Base-by-base conservation (phyloP, 2,113 vertebrate species). In the Hyaena hyaena region DNA sequence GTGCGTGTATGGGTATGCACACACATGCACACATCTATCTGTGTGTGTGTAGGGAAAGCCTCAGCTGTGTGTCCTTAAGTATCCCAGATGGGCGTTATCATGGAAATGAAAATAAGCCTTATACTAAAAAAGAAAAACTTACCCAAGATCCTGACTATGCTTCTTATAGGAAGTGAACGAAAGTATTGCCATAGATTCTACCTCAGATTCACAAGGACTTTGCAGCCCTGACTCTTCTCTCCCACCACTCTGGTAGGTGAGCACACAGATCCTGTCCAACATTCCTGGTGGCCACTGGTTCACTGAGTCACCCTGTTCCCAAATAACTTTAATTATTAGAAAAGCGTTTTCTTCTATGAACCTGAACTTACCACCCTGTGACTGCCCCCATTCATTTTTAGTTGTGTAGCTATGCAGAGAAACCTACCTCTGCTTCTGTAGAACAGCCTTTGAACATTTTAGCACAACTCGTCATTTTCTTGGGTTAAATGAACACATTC, bases 401-500 rank as follows among this genome's bases (percentile, higher is more conserved):
- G n/a, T 71, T 93, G 63, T 50, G 5, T 80, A 74, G 66, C n/a
- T 31, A 5, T 90, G 50, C n/a, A 77, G 53, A 80, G 92, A 80
- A 71, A 65, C 63, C 89, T 80, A 45, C 35, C 55, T 69, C 31
- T 15, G 68, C 10, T 65, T 94, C 48, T 50, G 3, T 1, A 76
- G 55, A 92, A 76, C n/a, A 84, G 63, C 0, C 63, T 93, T 93
- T 65, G 95, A 98, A 92, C 96, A 39, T 80, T 93, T 89, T 96
- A 93, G 90, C 69, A 50, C 55, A 89, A 76, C 93, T 80, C 90
- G 95, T 96, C 93, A 84, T 96, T 98, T 90, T 97, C 71, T 90
- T 50, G 4, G 58, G 76, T 76, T 77, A 92, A 95, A 77, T 81
- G 93, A 96, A 87, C 55, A 88, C 95, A 93, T 74, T 91, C 53